Base-by-base conservation (phyloP, 1,140 invertebrate species). In the Hyposmocoma kahamanoa region DNA sequence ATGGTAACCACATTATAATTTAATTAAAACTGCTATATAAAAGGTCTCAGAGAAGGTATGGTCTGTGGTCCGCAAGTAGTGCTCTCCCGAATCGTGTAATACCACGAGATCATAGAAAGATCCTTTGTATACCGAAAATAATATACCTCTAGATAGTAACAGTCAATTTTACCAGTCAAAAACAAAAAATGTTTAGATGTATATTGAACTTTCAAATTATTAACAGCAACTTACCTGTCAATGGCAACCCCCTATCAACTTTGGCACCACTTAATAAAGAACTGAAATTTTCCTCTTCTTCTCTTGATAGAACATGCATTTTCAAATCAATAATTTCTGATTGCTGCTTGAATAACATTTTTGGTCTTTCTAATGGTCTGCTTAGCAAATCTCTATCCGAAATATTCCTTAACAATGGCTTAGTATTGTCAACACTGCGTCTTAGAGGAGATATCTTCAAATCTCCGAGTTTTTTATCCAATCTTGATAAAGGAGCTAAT, bases 291-390 rank as follows among this genome's bases (percentile, higher is more conserved):
- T 82, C 81, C 22, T 84, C 80, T 15, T 81, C 81, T 0, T 71
- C 75, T 56, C 78, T 81, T 1, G 45, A 74, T 20, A 74, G 34
- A 0, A 84, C 62, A 55, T 79, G 67, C 72, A 84, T 82, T 50
- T 87, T 89, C n/a, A 90, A 61, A 56, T 88, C 89, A 44, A 90
- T 89, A 17, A 90, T 89, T 50, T 90, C 89, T 0, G 73, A 84
- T 42, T 72, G 74, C 51, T 85, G 69, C 67, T 84, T 85, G 30
- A 76, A 81, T 19, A 81, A 58, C 55, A 67, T 67, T 59, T 72
- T 75, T 20, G 71, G 69, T 51, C 63, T 70, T 59, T 74, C 73
- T 54, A 59, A 85, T 34, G 62, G 63, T 8, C 64, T 50, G 47
- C 39, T 65, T 0, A 75, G 48, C 42, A 77, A 46, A 58, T 82